A percentile compares a stretch with the other conserved stretches of the same genome.
Evolutionary conservation across 2,113 vertebrate species (phyloP).

Genomic region (Pluvialis apricaria): DNA sequence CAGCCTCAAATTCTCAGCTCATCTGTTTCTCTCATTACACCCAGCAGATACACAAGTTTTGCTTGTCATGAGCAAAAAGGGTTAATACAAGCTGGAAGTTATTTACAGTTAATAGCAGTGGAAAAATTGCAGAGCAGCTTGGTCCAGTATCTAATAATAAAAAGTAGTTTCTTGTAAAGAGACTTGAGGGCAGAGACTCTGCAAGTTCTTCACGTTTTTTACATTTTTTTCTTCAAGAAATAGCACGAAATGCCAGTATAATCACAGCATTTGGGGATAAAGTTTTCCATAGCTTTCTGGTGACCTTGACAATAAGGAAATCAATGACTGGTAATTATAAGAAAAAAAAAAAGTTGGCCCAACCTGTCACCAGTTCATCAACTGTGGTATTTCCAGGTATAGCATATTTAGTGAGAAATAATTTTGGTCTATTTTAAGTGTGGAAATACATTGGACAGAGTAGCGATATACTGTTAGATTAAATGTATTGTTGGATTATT

Average conservation of each 20-base stretch:
- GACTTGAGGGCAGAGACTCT: conserved; percentile 33
- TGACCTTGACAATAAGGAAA: background rate
- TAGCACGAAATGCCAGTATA: conserved; percentile 19
- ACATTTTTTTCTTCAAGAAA: conserved; percentile 21
- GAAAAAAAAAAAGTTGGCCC: background rate
- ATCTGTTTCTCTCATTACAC: background rate
- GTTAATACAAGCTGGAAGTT: conserved; percentile 44
- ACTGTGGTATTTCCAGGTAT: background rate
- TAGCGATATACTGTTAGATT: background rate
- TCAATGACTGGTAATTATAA: background rate
- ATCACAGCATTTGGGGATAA: background rate
- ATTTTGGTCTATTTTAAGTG: background rate
- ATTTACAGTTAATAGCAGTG: conserved; percentile 41
- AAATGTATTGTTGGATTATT: background rate
- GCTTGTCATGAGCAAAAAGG: background rate
- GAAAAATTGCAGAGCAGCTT: conserved; percentile 27
- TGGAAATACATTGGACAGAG: background rate
- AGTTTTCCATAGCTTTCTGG: conserved; percentile 13
- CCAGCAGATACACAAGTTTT: background rate
- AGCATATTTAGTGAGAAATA: background rate
- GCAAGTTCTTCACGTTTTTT: conserved; percentile 5
- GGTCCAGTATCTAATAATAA: conserved; percentile 43
- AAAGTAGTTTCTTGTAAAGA: conserved; percentile 53
- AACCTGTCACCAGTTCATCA: background rate
- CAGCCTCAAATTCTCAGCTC: background rate